Percentiles rank a stretch among this genome's conserved stretches.
Conservation (phyloP, 2,888 invertebrate species). For the Galerucella pusilla region DNA sequence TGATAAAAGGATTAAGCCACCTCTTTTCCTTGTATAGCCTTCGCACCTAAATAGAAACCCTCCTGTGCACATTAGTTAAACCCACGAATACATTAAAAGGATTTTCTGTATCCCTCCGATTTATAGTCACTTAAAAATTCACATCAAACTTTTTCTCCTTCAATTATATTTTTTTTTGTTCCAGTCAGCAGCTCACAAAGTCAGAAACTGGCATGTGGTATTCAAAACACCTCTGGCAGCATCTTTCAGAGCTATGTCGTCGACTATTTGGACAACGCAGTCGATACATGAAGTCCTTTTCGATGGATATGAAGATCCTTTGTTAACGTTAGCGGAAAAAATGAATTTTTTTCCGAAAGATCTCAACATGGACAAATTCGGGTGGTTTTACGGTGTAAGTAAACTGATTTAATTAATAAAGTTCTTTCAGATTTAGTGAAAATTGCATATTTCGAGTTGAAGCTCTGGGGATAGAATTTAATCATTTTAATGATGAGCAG, state of each 20-base stretch:
- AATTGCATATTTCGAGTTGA: too few relatives aligned
- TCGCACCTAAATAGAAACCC: too few relatives aligned
- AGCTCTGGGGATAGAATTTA: too few relatives aligned
- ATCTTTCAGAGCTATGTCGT: constrained; percentile 69
- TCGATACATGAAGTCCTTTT: constrained; percentile 79
- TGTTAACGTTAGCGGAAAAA: constrained; percentile 75
- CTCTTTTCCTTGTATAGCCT: too few relatives aligned
- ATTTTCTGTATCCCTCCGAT: too few relatives aligned
- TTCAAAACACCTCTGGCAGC: constrained; percentile 72
- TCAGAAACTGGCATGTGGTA: constrained; percentile 70
- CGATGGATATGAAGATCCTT: constrained; percentile 81
- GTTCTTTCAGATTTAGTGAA: too few relatives aligned
- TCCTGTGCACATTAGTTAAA: too few relatives aligned
- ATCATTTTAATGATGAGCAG: too few relatives aligned
- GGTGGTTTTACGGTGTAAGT: constrained; percentile 82
- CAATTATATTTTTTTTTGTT: constrained; percentile 39
- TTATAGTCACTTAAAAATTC: too few relatives aligned
- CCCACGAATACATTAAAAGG: too few relatives aligned
- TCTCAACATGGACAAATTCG: constrained; percentile 80
- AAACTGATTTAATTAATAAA: background rate
- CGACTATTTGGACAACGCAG: constrained; percentile 71
- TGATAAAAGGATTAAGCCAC: too few relatives aligned
- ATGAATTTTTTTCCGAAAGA: constrained; percentile 68
- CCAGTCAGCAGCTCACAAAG: constrained; percentile 72
- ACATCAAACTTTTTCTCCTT: too few relatives aligned